Conservation (phyloP, 2,797 vertebrate species). For the Syncerus caffer region DNA sequence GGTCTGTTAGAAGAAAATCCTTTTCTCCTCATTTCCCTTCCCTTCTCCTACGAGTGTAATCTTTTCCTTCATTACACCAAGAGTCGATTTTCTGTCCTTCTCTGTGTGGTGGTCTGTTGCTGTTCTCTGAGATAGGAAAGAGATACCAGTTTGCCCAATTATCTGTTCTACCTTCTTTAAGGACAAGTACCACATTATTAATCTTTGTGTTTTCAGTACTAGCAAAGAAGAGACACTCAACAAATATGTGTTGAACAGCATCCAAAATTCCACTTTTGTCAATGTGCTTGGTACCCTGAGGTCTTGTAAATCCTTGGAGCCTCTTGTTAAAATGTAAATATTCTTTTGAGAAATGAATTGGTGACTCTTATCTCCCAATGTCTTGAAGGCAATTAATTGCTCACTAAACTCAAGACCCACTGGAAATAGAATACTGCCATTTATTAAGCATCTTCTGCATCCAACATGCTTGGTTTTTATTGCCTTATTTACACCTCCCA, state of each 20-base stretch:
- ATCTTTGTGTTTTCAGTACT: not conserved
- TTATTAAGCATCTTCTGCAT: not conserved
- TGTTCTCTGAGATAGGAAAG: not conserved
- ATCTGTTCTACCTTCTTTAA: not conserved
- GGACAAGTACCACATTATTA: not conserved
- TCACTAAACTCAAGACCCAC: not conserved
- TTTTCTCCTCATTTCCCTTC: not conserved
- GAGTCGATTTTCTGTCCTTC: not conserved
- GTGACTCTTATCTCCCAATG: not conserved
- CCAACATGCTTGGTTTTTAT: not conserved
- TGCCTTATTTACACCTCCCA: not conserved
- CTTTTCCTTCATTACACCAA: not conserved
- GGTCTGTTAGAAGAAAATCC: not conserved
- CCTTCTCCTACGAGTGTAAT: not conserved
- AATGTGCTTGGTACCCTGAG: not conserved
- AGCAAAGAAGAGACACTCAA: not conserved
- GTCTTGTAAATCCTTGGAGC: not conserved
- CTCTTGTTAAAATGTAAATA: not conserved
- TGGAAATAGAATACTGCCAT: not conserved
- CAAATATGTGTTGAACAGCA: not conserved
- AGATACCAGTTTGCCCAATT: not conserved
- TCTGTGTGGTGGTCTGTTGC: not conserved
- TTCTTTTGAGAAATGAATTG: not conserved
- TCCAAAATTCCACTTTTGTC: not conserved
- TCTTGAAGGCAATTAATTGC: not conserved